A percentile compares a stretch with the other conserved stretches of the same genome.
Conservation (phyloP, 2,113 vertebrate genomes). For the Balaeniceps rex region DNA sequence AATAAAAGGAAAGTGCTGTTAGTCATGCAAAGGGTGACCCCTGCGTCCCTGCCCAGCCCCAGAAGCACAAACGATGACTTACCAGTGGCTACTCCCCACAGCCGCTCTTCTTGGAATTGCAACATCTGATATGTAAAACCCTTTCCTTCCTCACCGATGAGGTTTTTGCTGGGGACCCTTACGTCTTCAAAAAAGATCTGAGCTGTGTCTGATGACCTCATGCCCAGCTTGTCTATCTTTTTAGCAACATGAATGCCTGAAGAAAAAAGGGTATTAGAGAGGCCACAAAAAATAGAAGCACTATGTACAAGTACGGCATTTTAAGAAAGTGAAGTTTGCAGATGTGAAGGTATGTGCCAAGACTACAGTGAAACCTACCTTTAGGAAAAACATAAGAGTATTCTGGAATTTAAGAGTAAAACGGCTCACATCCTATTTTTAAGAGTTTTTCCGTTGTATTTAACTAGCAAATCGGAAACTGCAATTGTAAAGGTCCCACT, state of each 20-base stretch:
- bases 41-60: not conserved
- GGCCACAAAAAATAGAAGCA: not conserved
- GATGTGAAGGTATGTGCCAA: not conserved
- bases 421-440: not conserved
- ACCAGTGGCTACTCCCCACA: conserved; percentile 80
- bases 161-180: conserved; percentile 75
- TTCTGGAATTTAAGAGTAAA: not conserved
- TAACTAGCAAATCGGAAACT: not conserved
- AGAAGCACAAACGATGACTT: conserved; percentile 34
- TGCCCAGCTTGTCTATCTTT: conserved; percentile 84
- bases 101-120: conserved; percentile 85
- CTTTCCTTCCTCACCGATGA: conserved; percentile 85
- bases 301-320: not conserved
- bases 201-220: conserved; percentile 84
- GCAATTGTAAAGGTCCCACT: not conserved
- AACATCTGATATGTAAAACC: conserved; percentile 89
- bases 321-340: not conserved
- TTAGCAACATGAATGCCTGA: conserved; percentile 81
- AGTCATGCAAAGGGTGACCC: not conserved
- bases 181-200: conserved; percentile 87
- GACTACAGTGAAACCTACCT: not conserved
- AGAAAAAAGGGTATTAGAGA: not conserved
- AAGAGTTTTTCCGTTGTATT: not conserved
- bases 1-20: conserved; percentile 3
- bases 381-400: not conserved